These are phyloP conservation scores for Oophaga pumilio DNA, from an alignment of 2,113 vertebrate genomes.

Conservation along the genomic window DNA sequence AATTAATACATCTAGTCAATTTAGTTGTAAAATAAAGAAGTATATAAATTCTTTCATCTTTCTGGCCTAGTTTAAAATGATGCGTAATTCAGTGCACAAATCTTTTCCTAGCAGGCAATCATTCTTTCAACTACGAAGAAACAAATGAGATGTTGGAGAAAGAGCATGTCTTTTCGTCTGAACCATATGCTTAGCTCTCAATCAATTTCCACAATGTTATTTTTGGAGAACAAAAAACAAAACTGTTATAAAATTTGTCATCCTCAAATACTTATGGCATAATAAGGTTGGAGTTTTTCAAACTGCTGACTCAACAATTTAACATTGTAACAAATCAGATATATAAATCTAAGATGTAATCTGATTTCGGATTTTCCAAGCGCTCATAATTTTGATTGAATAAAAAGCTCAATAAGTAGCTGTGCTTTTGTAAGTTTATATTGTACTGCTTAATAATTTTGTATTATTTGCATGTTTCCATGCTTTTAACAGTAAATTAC, in stretches of 20 bases:
- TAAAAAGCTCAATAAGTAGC: background rate
- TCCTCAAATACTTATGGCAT: conserved; percentile 47
- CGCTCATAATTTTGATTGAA: background rate
- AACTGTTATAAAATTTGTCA: conserved; percentile 49
- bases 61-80: conserved; percentile 52
- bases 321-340: conserved; percentile 8
- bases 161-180: conserved; percentile 24
- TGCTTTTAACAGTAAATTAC: background rate
- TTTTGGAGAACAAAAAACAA: conserved; percentile 46
- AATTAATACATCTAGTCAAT: conserved; percentile 40
- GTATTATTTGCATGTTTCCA: background rate
- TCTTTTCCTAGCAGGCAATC: conserved; percentile 37
- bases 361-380: background rate
- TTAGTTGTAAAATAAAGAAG: conserved; percentile 50
- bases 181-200: conserved; percentile 52
- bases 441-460: background rate
- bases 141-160: conserved; percentile 45
- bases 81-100: conserved; percentile 41
- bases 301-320: conserved; percentile 37
- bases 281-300: conserved; percentile 48
- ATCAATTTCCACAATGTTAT: conserved; percentile 53
- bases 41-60: conserved; percentile 48
- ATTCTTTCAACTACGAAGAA: conserved; percentile 52
- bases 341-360: background rate
- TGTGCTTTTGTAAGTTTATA: background rate